Conservation (phyloP, 2,888 invertebrate genomes). For the Acanthopleura granulata region DNA sequence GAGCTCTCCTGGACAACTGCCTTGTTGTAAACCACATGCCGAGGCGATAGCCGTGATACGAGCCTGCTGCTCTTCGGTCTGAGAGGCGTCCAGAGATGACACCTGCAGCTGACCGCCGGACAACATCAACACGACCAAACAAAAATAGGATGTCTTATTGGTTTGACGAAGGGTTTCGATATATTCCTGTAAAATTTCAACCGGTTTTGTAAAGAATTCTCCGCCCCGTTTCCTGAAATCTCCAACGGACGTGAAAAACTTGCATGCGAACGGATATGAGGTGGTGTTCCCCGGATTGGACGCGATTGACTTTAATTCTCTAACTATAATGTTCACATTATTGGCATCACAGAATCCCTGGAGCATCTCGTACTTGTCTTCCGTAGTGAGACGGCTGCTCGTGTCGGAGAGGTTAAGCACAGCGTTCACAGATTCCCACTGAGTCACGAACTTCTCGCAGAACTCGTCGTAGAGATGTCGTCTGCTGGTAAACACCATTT, state of each 20-base stretch:
- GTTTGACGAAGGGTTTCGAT: not conserved
- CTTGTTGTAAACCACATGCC: not conserved
- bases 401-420: not conserved
- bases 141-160: constrained; percentile 2
- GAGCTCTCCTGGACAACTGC: not conserved
- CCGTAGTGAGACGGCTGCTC: not conserved
- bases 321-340: constrained; percentile 6
- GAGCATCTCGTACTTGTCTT: constrained; percentile 11
- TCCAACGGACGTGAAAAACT: constrained; percentile 11
- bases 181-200: not conserved
- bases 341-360: constrained; percentile 15
- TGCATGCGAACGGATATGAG: constrained; percentile 12
- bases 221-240: constrained; percentile 2
- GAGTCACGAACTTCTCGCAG: not conserved
- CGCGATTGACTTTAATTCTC: constrained; percentile 8
- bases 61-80: constrained; percentile 6
- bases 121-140: constrained; percentile 10
- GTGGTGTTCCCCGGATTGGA: not conserved
- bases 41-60: not conserved
- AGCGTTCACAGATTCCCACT: not conserved
- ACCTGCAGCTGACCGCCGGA: constrained; percentile 15
- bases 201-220: not conserved
- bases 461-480: not conserved
- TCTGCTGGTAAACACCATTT: constrained; percentile 4
- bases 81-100: constrained; percentile 1